These are phyloP conservation scores for Epizoanthus ramosus DNA, from an alignment of 92 coral and sea anemone species.

Conservation along the genomic window DNA sequence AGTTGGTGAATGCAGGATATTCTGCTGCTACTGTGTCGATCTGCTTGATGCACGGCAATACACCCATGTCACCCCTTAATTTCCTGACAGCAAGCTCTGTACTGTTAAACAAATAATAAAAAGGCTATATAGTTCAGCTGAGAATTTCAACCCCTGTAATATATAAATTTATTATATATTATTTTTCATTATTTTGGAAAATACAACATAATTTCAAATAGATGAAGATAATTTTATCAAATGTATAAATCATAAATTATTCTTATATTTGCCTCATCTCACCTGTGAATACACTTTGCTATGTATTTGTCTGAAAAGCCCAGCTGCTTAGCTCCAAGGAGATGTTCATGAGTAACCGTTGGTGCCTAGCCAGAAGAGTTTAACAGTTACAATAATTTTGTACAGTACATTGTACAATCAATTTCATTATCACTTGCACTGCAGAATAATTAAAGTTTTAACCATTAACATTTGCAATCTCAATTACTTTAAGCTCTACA, in stretches of 20 bases:
- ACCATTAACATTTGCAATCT: too few species aligned
- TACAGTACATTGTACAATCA: too few species aligned
- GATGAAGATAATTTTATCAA: too few species aligned
- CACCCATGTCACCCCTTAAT: constrained; percentile 71
- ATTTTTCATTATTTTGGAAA: too few species aligned
- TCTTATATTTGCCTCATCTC: not conserved
- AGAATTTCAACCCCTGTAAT: too few species aligned
- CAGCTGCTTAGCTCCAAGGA: constrained; percentile 89
- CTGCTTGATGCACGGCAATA: constrained; percentile 85
- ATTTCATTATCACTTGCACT: not conserved
- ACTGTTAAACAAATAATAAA: constrained; percentile 47
- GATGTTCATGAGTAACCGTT: constrained; percentile 75
- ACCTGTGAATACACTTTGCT: constrained; percentile 98
- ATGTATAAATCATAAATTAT: too few species aligned
- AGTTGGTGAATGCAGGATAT: constrained; percentile 97
- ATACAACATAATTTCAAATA: too few species aligned
- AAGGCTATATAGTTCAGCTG: too few species aligned
- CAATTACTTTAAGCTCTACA: too few species aligned
- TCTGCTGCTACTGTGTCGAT: constrained; percentile 99
- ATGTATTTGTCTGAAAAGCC: constrained; percentile 98
- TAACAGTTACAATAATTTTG: not conserved
- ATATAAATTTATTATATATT: too few species aligned
- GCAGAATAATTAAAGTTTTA: too few species aligned
- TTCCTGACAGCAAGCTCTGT: constrained; percentile 95
- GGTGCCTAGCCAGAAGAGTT: not conserved